These are phyloP conservation scores for Pycnonotus jocosus DNA, from an alignment of 2,113 vertebrate species.

Conservation along the genomic window DNA sequence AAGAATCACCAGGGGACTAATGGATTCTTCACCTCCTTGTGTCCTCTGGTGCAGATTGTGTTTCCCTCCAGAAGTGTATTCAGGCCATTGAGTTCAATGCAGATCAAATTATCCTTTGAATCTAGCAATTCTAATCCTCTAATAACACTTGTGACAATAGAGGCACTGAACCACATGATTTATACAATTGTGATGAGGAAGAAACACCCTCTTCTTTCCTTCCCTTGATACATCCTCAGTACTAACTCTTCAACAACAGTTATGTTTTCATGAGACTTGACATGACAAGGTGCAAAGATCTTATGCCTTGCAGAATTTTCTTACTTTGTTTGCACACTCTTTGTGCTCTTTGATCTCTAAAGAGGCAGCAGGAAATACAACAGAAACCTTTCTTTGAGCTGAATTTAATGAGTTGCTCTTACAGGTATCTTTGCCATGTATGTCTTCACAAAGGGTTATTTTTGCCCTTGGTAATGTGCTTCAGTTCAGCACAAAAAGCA, in stretches of 20 bases:
- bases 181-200: neutral
- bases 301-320: neutral
- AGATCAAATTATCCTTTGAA: slow-evolving; percentile 1
- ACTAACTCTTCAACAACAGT: neutral
- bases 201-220: neutral
- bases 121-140: neutral
- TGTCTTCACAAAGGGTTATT: neutral
- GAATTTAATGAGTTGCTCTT: neutral
- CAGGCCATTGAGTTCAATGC: neutral
- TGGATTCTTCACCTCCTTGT: neutral
- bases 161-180: neutral
- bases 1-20: neutral
- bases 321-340: neutral
- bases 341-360: neutral
- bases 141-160: neutral
- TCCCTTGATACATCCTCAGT: neutral
- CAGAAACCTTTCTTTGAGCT: neutral
- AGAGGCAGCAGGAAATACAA: neutral
- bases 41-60: neutral
- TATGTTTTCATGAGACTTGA: neutral
- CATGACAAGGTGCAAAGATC: neutral
- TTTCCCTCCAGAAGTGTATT: neutral
- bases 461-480: neutral
- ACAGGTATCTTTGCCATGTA: neutral
- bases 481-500: neutral